Percentiles rank a stretch among this genome's conserved stretches.
Evolutionary conservation across 2,888 invertebrate species (phyloP).

Genomic region (Thymelicus acteon): DNA sequence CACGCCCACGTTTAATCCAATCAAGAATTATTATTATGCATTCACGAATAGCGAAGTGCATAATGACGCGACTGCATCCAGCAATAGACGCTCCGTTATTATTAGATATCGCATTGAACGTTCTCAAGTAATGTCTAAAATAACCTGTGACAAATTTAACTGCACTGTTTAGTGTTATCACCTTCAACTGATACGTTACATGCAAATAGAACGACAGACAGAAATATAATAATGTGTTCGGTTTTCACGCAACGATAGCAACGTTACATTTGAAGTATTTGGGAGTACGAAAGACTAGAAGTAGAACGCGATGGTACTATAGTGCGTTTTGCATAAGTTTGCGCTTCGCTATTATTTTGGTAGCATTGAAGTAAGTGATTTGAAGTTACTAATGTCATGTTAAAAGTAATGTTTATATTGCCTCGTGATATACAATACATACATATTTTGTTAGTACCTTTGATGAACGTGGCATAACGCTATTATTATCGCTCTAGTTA

Average conservation of each 20-base stretch:
- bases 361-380: too few species aligned
- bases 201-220: slow-evolving; percentile 66
- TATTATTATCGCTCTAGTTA: too few species aligned
- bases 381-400: too few species aligned
- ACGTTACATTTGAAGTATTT: slow-evolving; percentile 46
- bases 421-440: too few species aligned
- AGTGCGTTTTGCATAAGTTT: too few species aligned
- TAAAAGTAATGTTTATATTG: too few species aligned
- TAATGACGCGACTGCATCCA: slow-evolving; percentile 29
- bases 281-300: slow-evolving; percentile 47
- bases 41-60: slow-evolving; percentile 31
- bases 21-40: slow-evolving; percentile 9
- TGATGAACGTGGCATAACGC: too few species aligned
- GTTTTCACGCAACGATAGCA: slow-evolving; percentile 58
- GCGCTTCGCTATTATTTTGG: too few species aligned
- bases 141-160: slow-evolving; percentile 76
- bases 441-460: too few species aligned
- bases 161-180: slow-evolving; percentile 70
- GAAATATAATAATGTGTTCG: slow-evolving; percentile 62
- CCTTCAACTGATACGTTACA: slow-evolving; percentile 76
- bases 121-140: slow-evolving; percentile 65
- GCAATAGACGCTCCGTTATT: slow-evolving; percentile 39
- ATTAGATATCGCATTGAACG: slow-evolving; percentile 70
- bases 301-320: slow-evolving; percentile 50
- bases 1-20: neutral